Evolutionary conservation across 2,797 vertebrate species (phyloP), one percentile per base, ranked within the genome.

Genomic region (Echeneis naucrates): DNA sequence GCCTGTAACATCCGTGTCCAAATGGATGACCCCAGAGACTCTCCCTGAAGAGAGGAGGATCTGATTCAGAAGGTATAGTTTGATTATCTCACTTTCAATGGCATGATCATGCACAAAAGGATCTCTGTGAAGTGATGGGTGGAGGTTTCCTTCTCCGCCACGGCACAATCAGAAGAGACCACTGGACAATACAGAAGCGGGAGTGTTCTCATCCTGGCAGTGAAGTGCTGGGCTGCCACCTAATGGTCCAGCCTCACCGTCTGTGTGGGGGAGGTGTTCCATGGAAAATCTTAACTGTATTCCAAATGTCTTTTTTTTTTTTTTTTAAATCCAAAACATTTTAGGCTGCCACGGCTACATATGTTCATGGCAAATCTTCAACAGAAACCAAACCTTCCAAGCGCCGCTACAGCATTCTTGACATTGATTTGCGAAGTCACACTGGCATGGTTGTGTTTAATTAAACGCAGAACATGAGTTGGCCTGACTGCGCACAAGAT

Each of bases 171-270:
- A 58, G 64, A 77, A 48, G 74, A 81, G 78, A 70, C 14, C 40
- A 12, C 8, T 61, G 73, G 70, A 55, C 74, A 37, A 17, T 30
- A 26, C 12, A 45, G 66, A 60, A n/a, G 48, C 51, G 40, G 4
- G 16, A 53, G 32, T n/a, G 75, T 68, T 68, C 42, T 55, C 7
- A 26, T 59, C 33, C 45, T 14, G 42, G 19, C 62, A 71, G 55
- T 53, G 70, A 87, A 86, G 85, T 74, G 81, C 77, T 83, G 85
- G 83, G 77, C 91, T 92, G 90, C 91, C 92, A 87, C 86, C 92
- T 89, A 87, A 86, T 87, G 92, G 89, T 54, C 72, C 61, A 56
- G 44, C 42, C 30, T 70, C 68, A 70, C 64, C 79, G 59, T 67
- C 38, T 67, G 51, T 57, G 9, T 16, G 38, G 21, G 8, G 11